Base-by-base conservation (phyloP, 2,113 vertebrate genomes). In the Urocynchramus pylzowi region DNA sequence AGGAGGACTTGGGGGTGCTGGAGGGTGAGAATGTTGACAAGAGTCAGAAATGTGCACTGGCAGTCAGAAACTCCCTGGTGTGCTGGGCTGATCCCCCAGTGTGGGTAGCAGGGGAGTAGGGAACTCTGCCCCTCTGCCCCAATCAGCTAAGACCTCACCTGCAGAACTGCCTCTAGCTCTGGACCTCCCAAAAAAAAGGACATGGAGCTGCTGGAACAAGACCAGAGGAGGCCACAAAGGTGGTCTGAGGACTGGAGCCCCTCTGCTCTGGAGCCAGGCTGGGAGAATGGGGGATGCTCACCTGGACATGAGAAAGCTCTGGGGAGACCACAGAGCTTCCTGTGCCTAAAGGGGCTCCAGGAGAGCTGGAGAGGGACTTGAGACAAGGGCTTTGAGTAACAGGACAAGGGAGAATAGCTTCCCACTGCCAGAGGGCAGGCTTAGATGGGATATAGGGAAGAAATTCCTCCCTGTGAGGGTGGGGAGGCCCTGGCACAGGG, bases 131-230 rank as follows among this genome's bases (percentile, higher is more conserved):
- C 11, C 37, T 76, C 71, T 50, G 11, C 45, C 33, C 33, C 6
- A 4, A 27, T 68, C 63, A 60, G 53, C 22, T 68, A 28, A 52
- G 37, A 52, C 6, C 54, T 22, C 54, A 28, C 22, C 33, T 60
- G 27, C 39, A 87, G 54, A 77, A 33, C 39, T 60, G 39, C 23
- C 54, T 67, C 54, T 73, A 78, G 12, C 33, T 3, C 73, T 60
- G 5, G 5, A 9, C 0, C 1, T 37, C 37, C 19, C 12, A 8
- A 7, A 21, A 52, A 33, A 37, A 33, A 33, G 28, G 33, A 37
- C 0, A 0, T 60, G 53, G 47, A 69, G 45, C 63, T 39, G 33
- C 39, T 53, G 12, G 33, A 78, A 44, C 0, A 0, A 39, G 53
- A 37, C 21, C 37, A 78, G 47, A 78, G 15, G 33, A 60, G 33